phyloP scores from a whole-genome alignment of 2,888 invertebrate species.

The Periphyllus acericola region DNA sequence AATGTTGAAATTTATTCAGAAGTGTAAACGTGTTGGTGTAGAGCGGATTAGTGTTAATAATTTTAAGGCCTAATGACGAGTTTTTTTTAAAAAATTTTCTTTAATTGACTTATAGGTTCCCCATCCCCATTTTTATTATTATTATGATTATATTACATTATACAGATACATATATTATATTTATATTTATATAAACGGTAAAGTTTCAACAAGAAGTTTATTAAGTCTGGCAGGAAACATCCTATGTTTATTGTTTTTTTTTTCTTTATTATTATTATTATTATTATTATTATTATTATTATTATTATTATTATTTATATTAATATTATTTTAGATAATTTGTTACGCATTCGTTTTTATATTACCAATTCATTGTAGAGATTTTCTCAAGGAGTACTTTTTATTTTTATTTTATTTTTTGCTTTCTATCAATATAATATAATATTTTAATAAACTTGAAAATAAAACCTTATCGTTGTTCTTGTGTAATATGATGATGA shows the following conservation, averaged over 20 bases:
- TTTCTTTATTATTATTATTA: conserved; percentile 15
- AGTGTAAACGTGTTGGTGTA: conserved; percentile 57
- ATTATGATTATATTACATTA: conserved; percentile 20
- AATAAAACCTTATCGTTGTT: conserved; percentile 12
- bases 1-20: conserved; percentile 51
- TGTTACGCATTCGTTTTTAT: conserved; percentile 52
- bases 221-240: conserved; percentile 28
- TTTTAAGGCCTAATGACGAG: conserved; percentile 24
- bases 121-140: conserved; percentile 15
- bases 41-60: conserved; percentile 32
- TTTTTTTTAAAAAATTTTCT: neutral
- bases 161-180: conserved; percentile 18
- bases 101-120: neutral
- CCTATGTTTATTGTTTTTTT: conserved; percentile 49
- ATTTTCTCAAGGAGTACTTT: conserved; percentile 26
- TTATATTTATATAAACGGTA: conserved; percentile 28
- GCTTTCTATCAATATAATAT: conserved; percentile 22
- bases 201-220: conserved; percentile 37
- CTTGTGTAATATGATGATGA: neutral
- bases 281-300: conserved; percentile 26
- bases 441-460: neutral
- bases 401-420: neutral
- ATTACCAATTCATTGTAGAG: conserved; percentile 36
- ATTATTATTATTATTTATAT: conserved; percentile 29
- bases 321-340: conserved; percentile 59